Evolutionary conservation across 2,888 invertebrate genomes (phyloP), one percentile per base, ranked within the genome.

Genomic region (Andrena haemorrhoa): DNA sequence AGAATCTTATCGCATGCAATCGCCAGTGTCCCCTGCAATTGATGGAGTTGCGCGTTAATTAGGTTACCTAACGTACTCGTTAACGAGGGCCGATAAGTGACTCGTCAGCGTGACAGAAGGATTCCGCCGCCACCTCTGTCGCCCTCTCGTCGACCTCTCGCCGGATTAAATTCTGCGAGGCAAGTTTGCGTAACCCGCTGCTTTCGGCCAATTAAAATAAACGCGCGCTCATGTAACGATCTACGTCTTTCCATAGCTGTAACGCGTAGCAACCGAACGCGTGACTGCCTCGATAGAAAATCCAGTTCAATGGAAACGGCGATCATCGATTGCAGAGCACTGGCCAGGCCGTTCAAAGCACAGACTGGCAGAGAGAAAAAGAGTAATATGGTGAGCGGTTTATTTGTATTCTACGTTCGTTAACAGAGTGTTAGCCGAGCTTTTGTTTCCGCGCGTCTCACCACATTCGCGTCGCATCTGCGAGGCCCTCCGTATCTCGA

Each of bases 351-450:
- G n/a, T 33, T 84, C 73, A 53, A 75, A 74, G 87, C 75, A 20
- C 56, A 75, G 31, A 66, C 51, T 75, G 41, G 84, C 26, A 81
- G 60, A 79, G 75, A 68, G 63, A 76, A 74, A 79, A 51, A 82
- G 69, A 79, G 53, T 70, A 70, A 75, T 75, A 75, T 81, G 56
- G 58, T 82, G 81, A 87, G 82, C 78, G 82, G 84, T 87, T 88
- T 88, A 86, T 88, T 87, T 86, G 87, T 82, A 70, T 76, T 80
- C 82, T 79, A 88, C 82, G 79, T 74, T 82, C 76, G 82, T 86
- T 87, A 86, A 88, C 89, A 88, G 53, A 78, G 74, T 79, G 77
- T 75, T 78, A 84, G 68, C 77, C 68, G 77, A 79, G 75, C 77
- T 69, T 82, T 82, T 78, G 85, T 82, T 75, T 79, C 73, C 76